Evolutionary conservation across 2,797 vertebrate species (phyloP), one percentile per base, ranked within the genome.

Genomic region (Enoplosus armatus): DNA sequence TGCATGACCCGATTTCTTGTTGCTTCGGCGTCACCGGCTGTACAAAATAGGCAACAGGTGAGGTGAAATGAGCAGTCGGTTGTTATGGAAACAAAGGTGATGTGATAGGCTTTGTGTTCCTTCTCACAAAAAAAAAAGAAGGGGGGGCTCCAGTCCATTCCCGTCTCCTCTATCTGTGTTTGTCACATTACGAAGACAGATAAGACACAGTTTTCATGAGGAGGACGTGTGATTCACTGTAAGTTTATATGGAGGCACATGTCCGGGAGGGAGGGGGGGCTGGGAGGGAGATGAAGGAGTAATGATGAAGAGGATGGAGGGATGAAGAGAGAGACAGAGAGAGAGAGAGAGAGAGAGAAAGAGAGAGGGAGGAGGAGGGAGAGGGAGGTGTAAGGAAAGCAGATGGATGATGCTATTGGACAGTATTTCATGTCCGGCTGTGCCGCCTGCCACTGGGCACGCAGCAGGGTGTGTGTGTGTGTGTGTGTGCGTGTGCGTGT

Each of bases 391-490:
- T 89, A 85, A 89, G 90, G 84, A 87, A 90, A 93, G 89, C 92
- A 95, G 95, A 95, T 95, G 93, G 92, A 95, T 95, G 92, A 83
- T 88, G 89, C 87, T 90, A 82, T 86, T 83, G 92, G 90, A 94
- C 93, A 91, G 87, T 95, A 95, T 95, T 95, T 95, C 93, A 95
- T 94, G 94, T 95, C 93, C 91, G 69, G 93, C 90, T 94, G 94
- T 94, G 94, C 85, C 71, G 80, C 64, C 85, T 94, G 90, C 92
- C 90, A 90, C 85, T 75, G 84, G 66, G 81, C 84, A 89, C 90
- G 9, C 91, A 91, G 90, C 88, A 27, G 89, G 89, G 82, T 71
- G 89, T 71, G 63, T 85, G 80, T 81, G 82, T 83, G 72, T 87
- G 76, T 69, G 68, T 85, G 77, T 71, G 63, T 76, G 75, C 55